Conservation (phyloP, 1,140 invertebrate genomes). For the Scaptomyza graminum region DNA sequence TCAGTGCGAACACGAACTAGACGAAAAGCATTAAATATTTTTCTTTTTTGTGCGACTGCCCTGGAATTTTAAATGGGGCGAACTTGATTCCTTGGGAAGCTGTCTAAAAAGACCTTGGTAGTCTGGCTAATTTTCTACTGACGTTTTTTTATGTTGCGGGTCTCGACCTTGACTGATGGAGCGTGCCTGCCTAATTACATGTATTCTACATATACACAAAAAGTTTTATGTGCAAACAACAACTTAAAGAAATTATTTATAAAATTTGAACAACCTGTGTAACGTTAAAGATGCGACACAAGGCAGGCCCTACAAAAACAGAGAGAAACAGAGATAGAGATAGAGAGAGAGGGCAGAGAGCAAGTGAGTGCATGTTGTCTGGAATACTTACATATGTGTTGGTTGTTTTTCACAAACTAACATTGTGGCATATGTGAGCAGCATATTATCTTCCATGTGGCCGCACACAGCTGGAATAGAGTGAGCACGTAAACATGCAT, state of each 20-base stretch:
- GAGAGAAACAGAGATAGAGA: not conserved
- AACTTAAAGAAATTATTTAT: not conserved
- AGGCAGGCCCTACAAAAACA: not conserved
- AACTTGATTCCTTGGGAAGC: not conserved
- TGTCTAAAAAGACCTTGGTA: not conserved
- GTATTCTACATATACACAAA: not conserved
- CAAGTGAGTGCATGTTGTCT: no score
- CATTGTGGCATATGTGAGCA: not conserved
- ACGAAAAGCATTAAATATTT: not conserved
- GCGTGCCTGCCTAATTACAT: not conserved
- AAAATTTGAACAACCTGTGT: not conserved
- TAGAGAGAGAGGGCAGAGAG: not conserved
- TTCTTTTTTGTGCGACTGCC: not conserved
- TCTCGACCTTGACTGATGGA: not conserved
- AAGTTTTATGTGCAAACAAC: not conserved
- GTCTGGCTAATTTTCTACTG: not conserved
- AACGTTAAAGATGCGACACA: not conserved
- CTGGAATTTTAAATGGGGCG: not conserved
- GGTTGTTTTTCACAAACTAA: not conserved
- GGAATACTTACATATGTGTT: not conserved
- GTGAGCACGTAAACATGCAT: not conserved
- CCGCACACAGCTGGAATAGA: not conserved
- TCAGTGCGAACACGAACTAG: not conserved
- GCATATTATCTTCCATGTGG: slow-evolving; percentile 2
- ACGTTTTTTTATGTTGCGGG: not conserved